Evolutionary conservation across 2,113 vertebrate genomes (phyloP).

Genomic region (Glaucidium brasilianum): DNA sequence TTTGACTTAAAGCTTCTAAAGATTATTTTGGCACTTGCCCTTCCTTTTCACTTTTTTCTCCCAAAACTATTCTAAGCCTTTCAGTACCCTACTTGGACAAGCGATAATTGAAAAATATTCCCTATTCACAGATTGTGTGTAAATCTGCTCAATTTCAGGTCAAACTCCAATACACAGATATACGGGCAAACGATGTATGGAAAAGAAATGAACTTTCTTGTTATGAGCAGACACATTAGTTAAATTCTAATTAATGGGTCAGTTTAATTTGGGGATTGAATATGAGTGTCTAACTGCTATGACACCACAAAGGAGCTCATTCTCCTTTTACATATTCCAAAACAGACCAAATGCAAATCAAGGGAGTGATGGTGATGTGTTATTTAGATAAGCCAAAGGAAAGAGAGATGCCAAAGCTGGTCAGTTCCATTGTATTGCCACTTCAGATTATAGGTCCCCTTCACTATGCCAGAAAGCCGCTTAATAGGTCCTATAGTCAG

Average conservation of each 20-base stretch:
- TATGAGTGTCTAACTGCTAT: not conserved
- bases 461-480: not conserved
- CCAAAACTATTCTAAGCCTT: not conserved
- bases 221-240: not conserved
- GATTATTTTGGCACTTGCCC: not conserved
- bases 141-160: not conserved
- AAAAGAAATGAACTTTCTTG: not conserved
- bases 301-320: not conserved
- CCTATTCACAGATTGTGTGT: not conserved
- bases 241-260: not conserved
- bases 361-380: not conserved
- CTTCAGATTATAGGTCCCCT: not conserved
- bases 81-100: not conserved
- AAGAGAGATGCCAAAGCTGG: not conserved
- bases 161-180: not conserved
- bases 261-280: not conserved
- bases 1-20: not conserved
- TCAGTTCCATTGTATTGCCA: not conserved
- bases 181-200: not conserved
- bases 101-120: not conserved
- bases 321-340: not conserved
- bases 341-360: not conserved
- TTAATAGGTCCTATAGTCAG: accelerated
- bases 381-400: not conserved
- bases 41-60: not conserved